phyloP scores from a whole-genome alignment of 37 sponge, comb jelly and placozoan species.

The Agelas oroides region DNA sequence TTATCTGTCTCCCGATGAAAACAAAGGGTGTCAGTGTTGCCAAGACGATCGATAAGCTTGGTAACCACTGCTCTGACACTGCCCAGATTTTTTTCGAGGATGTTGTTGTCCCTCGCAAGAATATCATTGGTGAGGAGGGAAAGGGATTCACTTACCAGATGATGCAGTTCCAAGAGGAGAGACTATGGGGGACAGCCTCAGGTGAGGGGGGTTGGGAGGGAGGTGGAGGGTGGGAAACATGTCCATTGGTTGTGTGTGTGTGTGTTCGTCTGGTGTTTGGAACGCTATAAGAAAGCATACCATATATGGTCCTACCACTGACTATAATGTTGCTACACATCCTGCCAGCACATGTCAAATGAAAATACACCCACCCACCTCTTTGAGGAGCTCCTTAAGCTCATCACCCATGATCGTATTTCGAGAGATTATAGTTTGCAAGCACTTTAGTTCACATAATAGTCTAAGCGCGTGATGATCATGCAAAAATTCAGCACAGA shows the following conservation, averaged over 20 bases:
- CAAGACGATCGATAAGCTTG: constrained; percentile 60
- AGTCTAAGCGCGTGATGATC: too few relatives aligned
- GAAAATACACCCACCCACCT: too few relatives aligned
- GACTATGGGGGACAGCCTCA: constrained; percentile 80
- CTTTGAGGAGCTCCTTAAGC: too few relatives aligned
- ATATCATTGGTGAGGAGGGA: constrained; percentile 93
- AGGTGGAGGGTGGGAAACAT: not conserved
- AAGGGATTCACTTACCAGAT: constrained; percentile 96
- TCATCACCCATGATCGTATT: too few relatives aligned
- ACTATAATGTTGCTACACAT: too few relatives aligned
- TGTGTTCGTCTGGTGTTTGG: too few relatives aligned
- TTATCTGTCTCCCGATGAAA: constrained; percentile 95
- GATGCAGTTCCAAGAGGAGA: constrained; percentile 94
- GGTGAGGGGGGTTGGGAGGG: constrained; percentile 62
- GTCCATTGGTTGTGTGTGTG: not conserved
- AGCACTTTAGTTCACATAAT: too few relatives aligned
- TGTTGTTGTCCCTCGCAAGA: constrained; percentile 80
- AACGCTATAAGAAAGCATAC: too few relatives aligned
- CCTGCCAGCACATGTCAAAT: too few relatives aligned
- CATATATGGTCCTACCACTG: too few relatives aligned
- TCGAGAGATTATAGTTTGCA: too few relatives aligned
- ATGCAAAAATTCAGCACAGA: too few relatives aligned
- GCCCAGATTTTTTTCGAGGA: constrained; percentile 92
- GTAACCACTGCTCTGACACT: constrained; percentile 89
- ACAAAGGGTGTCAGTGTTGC: constrained; percentile 76